Conservation (phyloP, 1,140 invertebrate genomes). For the Drosophila elegans region DNA sequence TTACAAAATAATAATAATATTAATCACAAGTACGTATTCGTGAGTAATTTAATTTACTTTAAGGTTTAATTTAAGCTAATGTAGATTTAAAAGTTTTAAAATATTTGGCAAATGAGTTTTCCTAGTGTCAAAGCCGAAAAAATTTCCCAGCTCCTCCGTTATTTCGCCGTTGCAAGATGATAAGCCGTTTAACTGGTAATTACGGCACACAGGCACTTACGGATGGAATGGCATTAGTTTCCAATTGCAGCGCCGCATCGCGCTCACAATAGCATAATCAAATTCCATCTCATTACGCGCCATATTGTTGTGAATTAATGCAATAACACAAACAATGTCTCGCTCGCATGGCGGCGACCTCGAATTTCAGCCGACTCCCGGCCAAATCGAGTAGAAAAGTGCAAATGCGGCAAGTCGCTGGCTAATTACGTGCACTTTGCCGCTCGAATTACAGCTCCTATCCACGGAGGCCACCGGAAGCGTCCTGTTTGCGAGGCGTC, state of each 20-base stretch:
- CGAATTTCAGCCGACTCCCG: slow-evolving; percentile 57
- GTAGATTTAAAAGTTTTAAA: no score
- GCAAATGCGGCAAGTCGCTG: slow-evolving; percentile 59
- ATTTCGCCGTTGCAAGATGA: slow-evolving; percentile 51
- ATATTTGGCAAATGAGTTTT: neutral
- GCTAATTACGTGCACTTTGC: slow-evolving; percentile 63
- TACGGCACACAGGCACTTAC: slow-evolving; percentile 60
- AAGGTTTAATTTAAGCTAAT: no score
- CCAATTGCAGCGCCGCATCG: slow-evolving; percentile 39
- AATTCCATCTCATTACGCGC: slow-evolving; percentile 76
- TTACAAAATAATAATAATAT: no score
- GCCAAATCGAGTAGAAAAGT: slow-evolving; percentile 57
- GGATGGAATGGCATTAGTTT: slow-evolving; percentile 35
- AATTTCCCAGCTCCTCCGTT: slow-evolving; percentile 2
- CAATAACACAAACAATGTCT: slow-evolving; percentile 80
- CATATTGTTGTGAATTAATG: slow-evolving; percentile 84
- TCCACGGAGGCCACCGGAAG: slow-evolving; percentile 48
- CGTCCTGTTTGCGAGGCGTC: slow-evolving; percentile 76
- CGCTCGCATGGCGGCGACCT: slow-evolving; percentile 61
- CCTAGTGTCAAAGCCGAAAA: neutral
- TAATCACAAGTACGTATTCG: no score
- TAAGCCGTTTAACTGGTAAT: slow-evolving; percentile 70
- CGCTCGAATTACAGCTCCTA: slow-evolving; percentile 64
- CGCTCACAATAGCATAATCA: slow-evolving; percentile 71
- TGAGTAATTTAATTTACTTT: no score